Conservation (phyloP, 2,797 vertebrate species). For the Ataeniobius toweri region DNA sequence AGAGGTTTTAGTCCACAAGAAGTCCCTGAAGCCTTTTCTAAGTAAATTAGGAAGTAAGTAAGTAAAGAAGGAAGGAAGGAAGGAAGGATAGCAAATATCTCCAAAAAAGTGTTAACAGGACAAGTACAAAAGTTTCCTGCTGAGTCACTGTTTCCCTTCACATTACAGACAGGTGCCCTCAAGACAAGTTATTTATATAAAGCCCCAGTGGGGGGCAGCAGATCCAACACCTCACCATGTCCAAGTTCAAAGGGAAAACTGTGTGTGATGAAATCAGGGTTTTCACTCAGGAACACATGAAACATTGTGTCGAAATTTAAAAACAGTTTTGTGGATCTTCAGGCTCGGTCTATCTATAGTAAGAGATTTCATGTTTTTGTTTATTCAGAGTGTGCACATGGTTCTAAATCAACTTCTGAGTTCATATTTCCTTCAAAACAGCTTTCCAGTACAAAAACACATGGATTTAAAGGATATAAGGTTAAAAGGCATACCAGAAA, state of each 20-base stretch:
- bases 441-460: not conserved
- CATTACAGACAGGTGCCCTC: conserved; percentile 24
- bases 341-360: not conserved
- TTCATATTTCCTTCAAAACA: no score
- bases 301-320: not conserved
- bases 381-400: not conserved
- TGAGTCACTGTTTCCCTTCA: conserved; percentile 52
- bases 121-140: conserved; percentile 28
- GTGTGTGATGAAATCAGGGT: conserved; percentile 8
- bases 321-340: not conserved
- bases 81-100: not conserved
- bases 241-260: conserved; percentile 41
- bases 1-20: conserved; percentile 1
- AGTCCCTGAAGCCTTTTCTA: not conserved
- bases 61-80: not conserved
- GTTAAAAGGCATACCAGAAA: not conserved
- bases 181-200: not conserved
- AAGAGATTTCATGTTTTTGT: not conserved
- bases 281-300: conserved; percentile 1
- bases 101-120: not conserved
- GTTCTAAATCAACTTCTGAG: not conserved
- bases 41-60: not conserved
- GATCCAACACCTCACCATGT: conserved; percentile 2
- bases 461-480: not conserved
- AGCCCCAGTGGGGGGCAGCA: conserved; percentile 69